A percentile compares a stretch with the other conserved stretches of the same genome.
These are phyloP conservation scores for Sminthopsis crassicaudata DNA, from an alignment of 2,113 vertebrate genomes.

Conservation along the genomic window DNA sequence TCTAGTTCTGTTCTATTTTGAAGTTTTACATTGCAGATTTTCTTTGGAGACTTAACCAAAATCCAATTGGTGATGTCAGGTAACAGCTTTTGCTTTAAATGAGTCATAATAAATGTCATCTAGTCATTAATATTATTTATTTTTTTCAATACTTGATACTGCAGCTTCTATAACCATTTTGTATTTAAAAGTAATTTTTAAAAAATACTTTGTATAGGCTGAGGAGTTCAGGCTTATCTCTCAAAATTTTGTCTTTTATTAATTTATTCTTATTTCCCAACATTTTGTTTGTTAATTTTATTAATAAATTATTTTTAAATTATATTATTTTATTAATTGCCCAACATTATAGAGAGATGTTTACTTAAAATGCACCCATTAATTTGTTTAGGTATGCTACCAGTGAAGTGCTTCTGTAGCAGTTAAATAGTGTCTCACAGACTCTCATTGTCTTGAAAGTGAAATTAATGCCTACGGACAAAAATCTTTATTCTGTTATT, in stretches of 20 bases:
- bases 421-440: slow-evolving; percentile 59
- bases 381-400: slow-evolving; percentile 58
- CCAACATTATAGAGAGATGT: slow-evolving; percentile 56
- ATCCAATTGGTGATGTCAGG: neutral
- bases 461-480: slow-evolving; percentile 32
- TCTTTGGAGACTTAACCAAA: neutral
- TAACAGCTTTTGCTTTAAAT: neutral
- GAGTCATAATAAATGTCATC: neutral
- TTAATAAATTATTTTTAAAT: neutral
- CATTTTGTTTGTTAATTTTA: too few species aligned
- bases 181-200: neutral
- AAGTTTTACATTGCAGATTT: neutral
- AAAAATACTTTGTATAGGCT: neutral
- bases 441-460: slow-evolving; percentile 53
- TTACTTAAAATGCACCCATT: slow-evolving; percentile 49
- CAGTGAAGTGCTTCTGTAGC: slow-evolving; percentile 75
- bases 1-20: neutral
- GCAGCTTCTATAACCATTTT: neutral
- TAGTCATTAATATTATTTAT: neutral
- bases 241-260: too few species aligned
- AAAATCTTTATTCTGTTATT: neutral
- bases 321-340: slow-evolving; percentile 52
- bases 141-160: neutral
- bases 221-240: neutral
- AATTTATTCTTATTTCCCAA: neutral